phyloP scores from a whole-genome alignment of 2,113 vertebrate genomes.

The Pipra filicauda region DNA sequence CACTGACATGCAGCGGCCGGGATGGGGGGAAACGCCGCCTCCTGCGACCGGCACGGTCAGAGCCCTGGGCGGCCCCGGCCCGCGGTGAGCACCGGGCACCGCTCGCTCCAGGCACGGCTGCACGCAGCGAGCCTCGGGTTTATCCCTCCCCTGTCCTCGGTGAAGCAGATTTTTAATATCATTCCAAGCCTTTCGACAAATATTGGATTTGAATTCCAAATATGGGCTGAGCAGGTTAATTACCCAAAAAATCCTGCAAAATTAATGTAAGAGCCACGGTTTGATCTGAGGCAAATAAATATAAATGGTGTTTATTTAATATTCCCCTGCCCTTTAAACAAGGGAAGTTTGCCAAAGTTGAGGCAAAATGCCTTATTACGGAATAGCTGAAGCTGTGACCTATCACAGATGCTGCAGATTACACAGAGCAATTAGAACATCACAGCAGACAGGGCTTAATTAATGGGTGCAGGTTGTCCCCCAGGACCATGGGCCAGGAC shows the following conservation, averaged over 20 bases:
- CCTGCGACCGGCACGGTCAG: rapidly evolving
- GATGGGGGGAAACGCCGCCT: neutral
- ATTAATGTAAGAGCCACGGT: neutral
- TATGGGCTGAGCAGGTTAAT: neutral
- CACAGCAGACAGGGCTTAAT: neutral
- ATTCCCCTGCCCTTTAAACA: conserved; percentile 30
- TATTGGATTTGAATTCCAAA: conserved; percentile 25
- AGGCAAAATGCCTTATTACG: neutral
- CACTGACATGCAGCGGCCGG: conserved; percentile 70
- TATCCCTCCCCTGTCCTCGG: neutral
- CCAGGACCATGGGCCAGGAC: neutral
- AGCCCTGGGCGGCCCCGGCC: neutral
- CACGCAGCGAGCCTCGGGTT: neutral
- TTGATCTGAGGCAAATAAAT: conserved; percentile 29
- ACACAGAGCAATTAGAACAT: neutral
- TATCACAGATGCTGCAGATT: neutral
- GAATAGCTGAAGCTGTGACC: conserved; percentile 1
- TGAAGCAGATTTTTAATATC: neutral
- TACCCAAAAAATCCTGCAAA: conserved; percentile 1
- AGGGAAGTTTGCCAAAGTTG: neutral
- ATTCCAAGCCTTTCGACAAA: neutral
- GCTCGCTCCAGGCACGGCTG: neutral
- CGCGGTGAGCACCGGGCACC: neutral
- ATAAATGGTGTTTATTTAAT: conserved; percentile 38
- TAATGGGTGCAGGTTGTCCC: neutral